phyloP scores from a whole-genome alignment of 2,888 invertebrate species.

The Apotomis capreana region DNA sequence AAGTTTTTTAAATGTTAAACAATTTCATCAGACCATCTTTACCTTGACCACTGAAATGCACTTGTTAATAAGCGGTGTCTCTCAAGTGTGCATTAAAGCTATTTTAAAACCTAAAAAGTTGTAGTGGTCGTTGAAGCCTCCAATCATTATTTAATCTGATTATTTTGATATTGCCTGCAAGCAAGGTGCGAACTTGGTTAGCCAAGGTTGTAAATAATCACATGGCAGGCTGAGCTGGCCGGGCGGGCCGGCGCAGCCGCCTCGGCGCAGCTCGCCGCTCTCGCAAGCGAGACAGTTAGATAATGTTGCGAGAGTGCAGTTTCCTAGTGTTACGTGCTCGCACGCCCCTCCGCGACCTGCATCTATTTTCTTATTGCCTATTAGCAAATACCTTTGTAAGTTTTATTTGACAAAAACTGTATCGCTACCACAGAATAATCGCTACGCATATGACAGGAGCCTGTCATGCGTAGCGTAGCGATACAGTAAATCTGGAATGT shows the following conservation, averaged over 20 bases:
- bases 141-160: neutral
- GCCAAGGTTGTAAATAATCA: no score
- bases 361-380: slow-evolving; percentile 54
- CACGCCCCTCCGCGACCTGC: slow-evolving; percentile 51
- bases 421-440: neutral
- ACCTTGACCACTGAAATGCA: neutral
- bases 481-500: slow-evolving; percentile 14
- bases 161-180: no score
- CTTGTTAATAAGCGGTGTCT: neutral
- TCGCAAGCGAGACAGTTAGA: slow-evolving; percentile 58
- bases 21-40: no score
- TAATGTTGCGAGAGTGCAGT: slow-evolving; percentile 64
- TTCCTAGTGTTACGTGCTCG: slow-evolving; percentile 71
- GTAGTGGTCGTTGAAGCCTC: neutral
- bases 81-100: neutral
- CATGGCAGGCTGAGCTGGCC: no score
- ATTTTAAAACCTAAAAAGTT: no score
- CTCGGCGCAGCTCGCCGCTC: slow-evolving; percentile 34
- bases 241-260: neutral
- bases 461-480: neutral
- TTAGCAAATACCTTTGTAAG: slow-evolving; percentile 51
- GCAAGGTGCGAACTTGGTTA: no score
- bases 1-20: no score
- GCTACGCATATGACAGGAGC: neutral
- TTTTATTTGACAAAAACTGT: slow-evolving; percentile 50